Base-by-base conservation (phyloP, 2,888 invertebrate species). In the Panopea generosa region DNA sequence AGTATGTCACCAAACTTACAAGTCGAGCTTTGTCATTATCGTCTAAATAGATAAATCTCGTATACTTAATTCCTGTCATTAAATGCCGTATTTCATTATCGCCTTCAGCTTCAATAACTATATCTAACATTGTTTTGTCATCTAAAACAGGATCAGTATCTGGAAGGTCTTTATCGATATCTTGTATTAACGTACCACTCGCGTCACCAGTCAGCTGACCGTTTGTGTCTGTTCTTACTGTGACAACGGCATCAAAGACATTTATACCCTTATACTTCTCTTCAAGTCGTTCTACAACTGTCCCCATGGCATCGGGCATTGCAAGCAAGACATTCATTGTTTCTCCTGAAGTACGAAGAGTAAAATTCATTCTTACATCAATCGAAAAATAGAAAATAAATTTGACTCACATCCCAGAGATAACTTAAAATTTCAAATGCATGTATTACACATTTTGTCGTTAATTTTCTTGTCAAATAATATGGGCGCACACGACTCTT, bases 301-400 rank as follows among this genome's bases (percentile, higher is more conserved):
- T 80, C 2, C 85, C 85, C 43, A 79, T 57, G 9, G 72, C 82
- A 29, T 83, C 81, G n/a, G n/a, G n/a, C n/a, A n/a, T n/a, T n/a
- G n/a, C n/a, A n/a, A n/a, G n/a, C n/a, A n/a, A n/a, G n/a, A n/a
- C n/a, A n/a, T n/a, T n/a, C n/a, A n/a, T n/a, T n/a, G n/a, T n/a
- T n/a, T n/a, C n/a, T n/a, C n/a, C n/a, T n/a, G n/a, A n/a, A n/a
- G n/a, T n/a, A n/a, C n/a, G n/a, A n/a, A n/a, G n/a, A n/a, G n/a
- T n/a, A n/a, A n/a, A n/a, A n/a, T n/a, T n/a, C n/a, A n/a, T n/a
- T n/a, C n/a, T n/a, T n/a, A n/a, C n/a, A n/a, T n/a, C n/a, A n/a
- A n/a, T n/a, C n/a, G n/a, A n/a, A n/a, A n/a, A n/a, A n/a, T n/a
- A n/a, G n/a, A n/a, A n/a, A n/a, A n/a, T n/a, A n/a, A n/a, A n/a